phyloP scores from a whole-genome alignment of 2,888 invertebrate genomes.

The Rhagonycha lutea region DNA sequence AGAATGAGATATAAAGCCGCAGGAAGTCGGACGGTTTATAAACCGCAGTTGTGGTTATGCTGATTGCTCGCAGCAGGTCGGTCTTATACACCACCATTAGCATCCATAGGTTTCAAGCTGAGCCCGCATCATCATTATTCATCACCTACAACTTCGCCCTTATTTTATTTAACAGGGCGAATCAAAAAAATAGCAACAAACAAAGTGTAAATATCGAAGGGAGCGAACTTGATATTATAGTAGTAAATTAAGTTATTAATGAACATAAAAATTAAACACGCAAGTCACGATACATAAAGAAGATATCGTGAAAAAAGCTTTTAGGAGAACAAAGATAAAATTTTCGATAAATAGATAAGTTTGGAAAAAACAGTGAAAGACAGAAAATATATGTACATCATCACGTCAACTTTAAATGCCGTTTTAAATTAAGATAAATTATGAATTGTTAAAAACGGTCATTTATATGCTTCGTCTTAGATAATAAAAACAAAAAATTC shows the following conservation, averaged over 20 bases:
- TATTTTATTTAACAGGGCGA: slow-evolving; percentile 1
- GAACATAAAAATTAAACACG: slow-evolving; percentile 8
- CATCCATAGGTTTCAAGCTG: slow-evolving; percentile 28
- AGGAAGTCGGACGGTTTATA: slow-evolving; percentile 20
- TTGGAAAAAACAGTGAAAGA: neutral
- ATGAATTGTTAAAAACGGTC: slow-evolving; percentile 7
- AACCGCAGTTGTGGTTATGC: slow-evolving; percentile 19
- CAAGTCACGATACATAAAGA: slow-evolving; percentile 12
- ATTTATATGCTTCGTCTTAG: slow-evolving; percentile 13
- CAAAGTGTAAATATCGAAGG: neutral
- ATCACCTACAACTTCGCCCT: neutral
- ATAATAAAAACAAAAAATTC: neutral
- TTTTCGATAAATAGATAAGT: slow-evolving; percentile 6
- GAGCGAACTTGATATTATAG: neutral
- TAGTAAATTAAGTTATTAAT: slow-evolving; percentile 13
- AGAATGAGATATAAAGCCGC: slow-evolving; percentile 9
- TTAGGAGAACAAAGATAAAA: neutral
- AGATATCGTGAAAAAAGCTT: neutral
- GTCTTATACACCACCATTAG: slow-evolving; percentile 29
- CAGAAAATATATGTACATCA: neutral
- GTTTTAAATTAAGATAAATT: slow-evolving; percentile 22
- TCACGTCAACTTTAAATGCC: neutral
- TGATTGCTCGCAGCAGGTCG: slow-evolving; percentile 31
- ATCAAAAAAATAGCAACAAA: slow-evolving; percentile 1
- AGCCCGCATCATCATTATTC: slow-evolving; percentile 26